Conservation (phyloP, 2,113 vertebrate species). For the Nettapus auritus region DNA sequence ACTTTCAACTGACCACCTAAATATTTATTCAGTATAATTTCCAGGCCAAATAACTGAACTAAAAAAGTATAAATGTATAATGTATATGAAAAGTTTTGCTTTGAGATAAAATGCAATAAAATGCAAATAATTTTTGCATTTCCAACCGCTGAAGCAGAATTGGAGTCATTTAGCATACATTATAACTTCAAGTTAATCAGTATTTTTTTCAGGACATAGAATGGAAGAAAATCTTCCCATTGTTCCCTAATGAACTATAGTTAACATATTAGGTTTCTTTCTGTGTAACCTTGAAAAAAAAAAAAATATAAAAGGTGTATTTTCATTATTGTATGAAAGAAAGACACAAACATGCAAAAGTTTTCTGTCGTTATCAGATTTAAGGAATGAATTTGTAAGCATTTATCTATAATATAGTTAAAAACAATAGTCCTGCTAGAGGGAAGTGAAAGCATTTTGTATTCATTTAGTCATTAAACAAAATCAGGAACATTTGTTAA, state of each 20-base stretch:
- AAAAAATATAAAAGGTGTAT: neutral
- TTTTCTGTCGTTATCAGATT: neutral
- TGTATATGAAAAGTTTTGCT: neutral
- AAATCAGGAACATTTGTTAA: slow-evolving; percentile 2
- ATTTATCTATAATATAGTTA: neutral
- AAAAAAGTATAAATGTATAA: neutral
- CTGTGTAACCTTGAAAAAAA: neutral
- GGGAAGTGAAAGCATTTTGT: neutral
- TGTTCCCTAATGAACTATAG: neutral
- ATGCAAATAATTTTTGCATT: neutral
- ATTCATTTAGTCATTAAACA: neutral
- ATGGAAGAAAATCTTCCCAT: neutral
- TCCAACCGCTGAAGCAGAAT: neutral
- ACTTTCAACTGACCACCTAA: neutral
- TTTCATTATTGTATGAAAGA: neutral
- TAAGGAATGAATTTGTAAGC: neutral
- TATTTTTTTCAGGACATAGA: neutral
- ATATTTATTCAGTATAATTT: neutral
- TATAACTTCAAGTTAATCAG: neutral
- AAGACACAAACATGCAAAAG: neutral
- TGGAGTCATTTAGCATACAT: neutral
- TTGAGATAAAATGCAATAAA: neutral
- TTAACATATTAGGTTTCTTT: neutral
- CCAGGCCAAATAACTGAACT: neutral
- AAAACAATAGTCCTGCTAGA: neutral